phyloP scores from a whole-genome alignment of 2,797 vertebrate species.

The Melanotaenia maccullochi region DNA sequence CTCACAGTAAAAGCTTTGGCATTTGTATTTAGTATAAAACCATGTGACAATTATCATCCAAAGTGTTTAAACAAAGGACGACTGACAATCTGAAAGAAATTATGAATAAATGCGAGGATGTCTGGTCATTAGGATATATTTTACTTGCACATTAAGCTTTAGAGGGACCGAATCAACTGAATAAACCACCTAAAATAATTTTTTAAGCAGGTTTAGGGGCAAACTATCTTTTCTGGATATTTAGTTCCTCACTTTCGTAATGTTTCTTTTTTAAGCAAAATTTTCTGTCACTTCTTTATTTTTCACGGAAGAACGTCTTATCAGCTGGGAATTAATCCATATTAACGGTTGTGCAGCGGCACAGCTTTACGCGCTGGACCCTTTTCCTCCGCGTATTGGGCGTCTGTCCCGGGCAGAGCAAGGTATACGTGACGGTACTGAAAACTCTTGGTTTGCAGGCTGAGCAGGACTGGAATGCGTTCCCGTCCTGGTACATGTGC shows the following conservation, averaged over 20 bases:
- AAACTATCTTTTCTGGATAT: background rate
- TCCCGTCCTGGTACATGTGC: slow-evolving; percentile 90
- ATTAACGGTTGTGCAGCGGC: slow-evolving; percentile 93
- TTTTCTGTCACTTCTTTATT: background rate
- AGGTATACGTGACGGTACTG: slow-evolving; percentile 92
- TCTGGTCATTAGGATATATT: slow-evolving; percentile 9
- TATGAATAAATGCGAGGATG: slow-evolving; percentile 2
- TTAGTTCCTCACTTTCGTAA: background rate
- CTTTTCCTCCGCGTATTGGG: slow-evolving; percentile 91
- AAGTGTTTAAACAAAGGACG: background rate
- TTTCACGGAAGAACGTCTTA: background rate
- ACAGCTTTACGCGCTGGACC: slow-evolving; percentile 95
- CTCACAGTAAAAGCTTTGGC: background rate
- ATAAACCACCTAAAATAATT: background rate
- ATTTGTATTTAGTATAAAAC: background rate
- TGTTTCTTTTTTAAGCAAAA: slow-evolving; percentile 17
- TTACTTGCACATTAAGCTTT: slow-evolving; percentile 2
- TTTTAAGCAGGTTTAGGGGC: background rate
- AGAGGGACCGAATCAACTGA: background rate
- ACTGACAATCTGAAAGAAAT: background rate
- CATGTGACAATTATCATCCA: background rate
- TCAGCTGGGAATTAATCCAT: slow-evolving; percentile 81
- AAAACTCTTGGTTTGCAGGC: slow-evolving; percentile 95
- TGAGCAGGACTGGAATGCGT: slow-evolving; percentile 94
- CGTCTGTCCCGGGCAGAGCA: slow-evolving; percentile 91